Evolutionary conservation across 2,113 vertebrate genomes (phyloP).

Genomic region (Pseudonaja textilis): DNA sequence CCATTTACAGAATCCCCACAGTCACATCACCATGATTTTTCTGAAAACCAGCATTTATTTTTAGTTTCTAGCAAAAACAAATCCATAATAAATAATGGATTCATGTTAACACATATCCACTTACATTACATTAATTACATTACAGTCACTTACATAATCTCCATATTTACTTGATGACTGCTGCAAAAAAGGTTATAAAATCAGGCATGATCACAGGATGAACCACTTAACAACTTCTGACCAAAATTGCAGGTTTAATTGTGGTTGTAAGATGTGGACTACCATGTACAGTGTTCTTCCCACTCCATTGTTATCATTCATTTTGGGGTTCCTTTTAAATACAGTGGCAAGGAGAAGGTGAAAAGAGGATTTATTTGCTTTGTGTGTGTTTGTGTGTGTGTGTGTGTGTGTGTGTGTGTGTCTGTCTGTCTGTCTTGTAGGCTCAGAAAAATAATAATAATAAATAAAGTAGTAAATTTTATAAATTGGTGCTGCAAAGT

Average conservation of each 20-base stretch:
- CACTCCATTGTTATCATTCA: neutral
- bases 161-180: neutral
- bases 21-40: neutral
- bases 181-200: neutral
- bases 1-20: neutral
- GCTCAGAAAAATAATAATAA: neutral
- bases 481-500: neutral
- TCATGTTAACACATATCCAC: neutral
- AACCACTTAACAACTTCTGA: neutral
- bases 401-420: neutral
- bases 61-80: neutral
- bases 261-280: neutral
- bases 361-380: neutral
- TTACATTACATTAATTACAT: neutral
- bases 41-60: neutral
- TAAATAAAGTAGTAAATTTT: neutral
- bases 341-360: neutral
- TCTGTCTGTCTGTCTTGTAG: neutral
- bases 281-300: neutral
- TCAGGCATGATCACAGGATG: neutral
- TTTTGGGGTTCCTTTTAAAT: neutral
- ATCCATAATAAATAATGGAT: neutral
- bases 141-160: neutral
- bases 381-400: neutral
- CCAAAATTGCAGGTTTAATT: neutral